Percentiles rank a stretch among this genome's conserved stretches.
Conservation (phyloP, 1,140 invertebrate genomes). For the Drosophila burlai region DNA sequence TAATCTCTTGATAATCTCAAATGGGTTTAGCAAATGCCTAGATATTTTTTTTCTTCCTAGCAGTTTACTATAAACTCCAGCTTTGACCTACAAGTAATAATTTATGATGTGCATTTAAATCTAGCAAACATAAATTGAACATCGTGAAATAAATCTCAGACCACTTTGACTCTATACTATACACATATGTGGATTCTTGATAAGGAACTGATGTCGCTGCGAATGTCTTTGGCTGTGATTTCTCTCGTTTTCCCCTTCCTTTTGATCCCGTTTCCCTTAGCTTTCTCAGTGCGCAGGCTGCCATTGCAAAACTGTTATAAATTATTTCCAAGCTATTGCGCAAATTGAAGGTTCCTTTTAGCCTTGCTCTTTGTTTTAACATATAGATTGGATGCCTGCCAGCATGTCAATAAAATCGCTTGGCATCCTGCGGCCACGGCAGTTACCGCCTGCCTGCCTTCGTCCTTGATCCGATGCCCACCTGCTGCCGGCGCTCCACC, state of each 20-base stretch:
- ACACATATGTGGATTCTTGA: conserved; percentile 14
- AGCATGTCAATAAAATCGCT: conserved; percentile 77
- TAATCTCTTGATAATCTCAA: not conserved
- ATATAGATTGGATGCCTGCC: conserved; percentile 73
- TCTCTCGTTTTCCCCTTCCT: not conserved
- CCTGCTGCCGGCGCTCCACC: not conserved
- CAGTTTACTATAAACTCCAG: not conserved
- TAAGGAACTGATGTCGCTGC: conserved; percentile 32
- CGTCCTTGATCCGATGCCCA: conserved; percentile 12
- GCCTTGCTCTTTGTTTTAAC: conserved; percentile 71
- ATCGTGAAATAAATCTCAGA: not conserved
- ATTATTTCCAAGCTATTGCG: conserved; percentile 79
- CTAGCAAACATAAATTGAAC: conserved; percentile 7
- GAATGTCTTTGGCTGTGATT: conserved; percentile 27
- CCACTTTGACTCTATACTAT: not conserved
- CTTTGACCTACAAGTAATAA: not conserved
- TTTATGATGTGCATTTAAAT: not conserved
- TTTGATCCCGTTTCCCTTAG: not conserved
- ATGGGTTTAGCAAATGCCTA: not conserved
- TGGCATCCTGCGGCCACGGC: conserved; percentile 33
- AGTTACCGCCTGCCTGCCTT: conserved; percentile 8
- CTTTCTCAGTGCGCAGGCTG: conserved; percentile 3
- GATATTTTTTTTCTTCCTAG: fast-evolving
- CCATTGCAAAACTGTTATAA: conserved; percentile 74
- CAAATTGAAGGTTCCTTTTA: conserved; percentile 78